Evolutionary conservation across 2,888 invertebrate species (phyloP).

Genomic region (Coenonympha glycerion): DNA sequence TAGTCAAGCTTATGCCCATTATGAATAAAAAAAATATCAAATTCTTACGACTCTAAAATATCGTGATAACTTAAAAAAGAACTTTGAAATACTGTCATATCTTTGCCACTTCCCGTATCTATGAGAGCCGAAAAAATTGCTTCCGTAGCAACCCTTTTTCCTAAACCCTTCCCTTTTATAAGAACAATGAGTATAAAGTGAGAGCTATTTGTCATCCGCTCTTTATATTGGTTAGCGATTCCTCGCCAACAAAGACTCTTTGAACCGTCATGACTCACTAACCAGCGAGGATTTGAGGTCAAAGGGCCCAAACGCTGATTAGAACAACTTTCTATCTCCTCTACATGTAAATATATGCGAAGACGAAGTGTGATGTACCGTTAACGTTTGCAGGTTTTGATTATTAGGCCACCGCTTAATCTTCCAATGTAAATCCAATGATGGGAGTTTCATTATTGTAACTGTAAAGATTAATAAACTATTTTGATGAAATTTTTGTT

Average conservation of each 20-base stretch:
- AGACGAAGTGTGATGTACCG: background rate
- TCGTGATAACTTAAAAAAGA: too few species aligned
- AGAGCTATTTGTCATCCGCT: background rate
- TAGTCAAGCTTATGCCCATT: too few species aligned
- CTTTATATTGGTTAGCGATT: background rate
- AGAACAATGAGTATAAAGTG: background rate
- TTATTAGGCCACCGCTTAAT: background rate
- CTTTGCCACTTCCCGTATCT: too few species aligned
- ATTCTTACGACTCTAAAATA: too few species aligned
- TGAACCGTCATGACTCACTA: constrained; percentile 39
- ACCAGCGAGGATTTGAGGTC: constrained; percentile 39
- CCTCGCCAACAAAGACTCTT: constrained; percentile 28
- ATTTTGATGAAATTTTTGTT: background rate
- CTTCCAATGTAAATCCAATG: background rate
- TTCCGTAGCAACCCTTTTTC: too few species aligned
- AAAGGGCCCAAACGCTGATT: constrained; percentile 44
- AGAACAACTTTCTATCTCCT: constrained; percentile 17
- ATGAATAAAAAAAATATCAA: too few species aligned
- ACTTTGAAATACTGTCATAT: too few species aligned
- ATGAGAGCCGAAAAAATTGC: too few species aligned
- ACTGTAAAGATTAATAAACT: background rate
- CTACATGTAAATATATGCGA: constrained; percentile 11
- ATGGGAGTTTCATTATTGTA: background rate
- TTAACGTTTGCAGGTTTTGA: background rate
- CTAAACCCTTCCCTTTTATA: background rate